Conservation (phyloP, 2,797 vertebrate genomes). For the Gallinago solitaria region DNA sequence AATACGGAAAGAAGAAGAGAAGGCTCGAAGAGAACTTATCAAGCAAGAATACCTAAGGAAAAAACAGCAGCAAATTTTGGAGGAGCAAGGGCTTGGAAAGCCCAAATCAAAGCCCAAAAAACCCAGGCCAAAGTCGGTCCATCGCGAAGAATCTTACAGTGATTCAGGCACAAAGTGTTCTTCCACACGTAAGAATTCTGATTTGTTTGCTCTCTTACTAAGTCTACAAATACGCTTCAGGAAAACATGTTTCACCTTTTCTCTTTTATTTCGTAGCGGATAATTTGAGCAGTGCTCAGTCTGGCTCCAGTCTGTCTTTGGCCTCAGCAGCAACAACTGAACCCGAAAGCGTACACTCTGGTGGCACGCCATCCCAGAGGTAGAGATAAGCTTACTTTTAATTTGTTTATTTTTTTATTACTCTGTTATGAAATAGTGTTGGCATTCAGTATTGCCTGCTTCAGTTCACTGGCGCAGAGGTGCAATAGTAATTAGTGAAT, state of each 20-base stretch:
- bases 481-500: neutral
- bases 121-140: constrained; percentile 87
- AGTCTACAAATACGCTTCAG: neutral
- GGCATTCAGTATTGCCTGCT: neutral
- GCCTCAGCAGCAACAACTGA: constrained; percentile 94
- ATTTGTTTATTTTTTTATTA: neutral
- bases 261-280: constrained; percentile 78
- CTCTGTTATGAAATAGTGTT: neutral
- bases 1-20: constrained; percentile 95
- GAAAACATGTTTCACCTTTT: neutral
- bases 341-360: constrained; percentile 92
- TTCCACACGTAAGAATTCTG: constrained; percentile 84
- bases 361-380: constrained; percentile 91
- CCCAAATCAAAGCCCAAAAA: constrained; percentile 86
- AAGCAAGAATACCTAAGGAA: constrained; percentile 94
- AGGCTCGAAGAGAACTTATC: constrained; percentile 92
- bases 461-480: neutral
- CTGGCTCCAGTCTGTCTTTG: constrained; percentile 94
- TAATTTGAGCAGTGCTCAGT: constrained; percentile 90
- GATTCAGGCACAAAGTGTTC: constrained; percentile 86
- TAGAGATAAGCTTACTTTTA: neutral
- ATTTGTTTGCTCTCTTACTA: rapidly evolving
- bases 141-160: constrained; percentile 87
- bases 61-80: constrained; percentile 93
- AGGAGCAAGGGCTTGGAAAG: constrained; percentile 91